These are phyloP conservation scores for Synanthedon tipuliformis DNA, from an alignment of 2,888 invertebrate species.

Conservation along the genomic window DNA sequence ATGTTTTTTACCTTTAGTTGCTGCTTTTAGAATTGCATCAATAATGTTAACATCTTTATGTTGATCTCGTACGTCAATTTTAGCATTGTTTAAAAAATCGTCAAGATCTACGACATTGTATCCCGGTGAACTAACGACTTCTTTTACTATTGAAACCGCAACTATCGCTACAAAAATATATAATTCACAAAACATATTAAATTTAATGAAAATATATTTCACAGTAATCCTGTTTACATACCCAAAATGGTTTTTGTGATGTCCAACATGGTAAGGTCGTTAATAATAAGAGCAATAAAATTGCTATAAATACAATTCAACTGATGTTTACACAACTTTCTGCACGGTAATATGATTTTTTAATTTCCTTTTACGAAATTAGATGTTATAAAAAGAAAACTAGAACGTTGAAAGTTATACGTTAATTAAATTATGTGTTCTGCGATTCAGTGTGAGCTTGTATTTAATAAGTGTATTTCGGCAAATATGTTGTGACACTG, in stretches of 20 bases:
- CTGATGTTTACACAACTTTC: conserved; percentile 11
- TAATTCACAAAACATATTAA: too few species aligned
- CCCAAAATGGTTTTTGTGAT: background rate
- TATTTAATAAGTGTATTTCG: too few species aligned
- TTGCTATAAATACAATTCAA: background rate
- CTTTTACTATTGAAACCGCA: background rate
- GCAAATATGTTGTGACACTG: too few species aligned
- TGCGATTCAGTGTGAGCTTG: too few species aligned
- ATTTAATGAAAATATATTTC: too few species aligned
- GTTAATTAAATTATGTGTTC: too few species aligned
- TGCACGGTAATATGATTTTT: conserved; percentile 48
- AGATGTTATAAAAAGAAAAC: too few species aligned
- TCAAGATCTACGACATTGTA: background rate
- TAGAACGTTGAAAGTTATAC: too few species aligned
- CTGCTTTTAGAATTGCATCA: too few species aligned
- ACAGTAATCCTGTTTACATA: background rate
- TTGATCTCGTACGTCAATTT: too few species aligned
- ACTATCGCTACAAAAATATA: background rate
- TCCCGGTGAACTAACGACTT: background rate
- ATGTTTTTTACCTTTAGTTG: too few species aligned
- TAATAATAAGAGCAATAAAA: background rate
- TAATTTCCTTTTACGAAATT: conserved; percentile 42
- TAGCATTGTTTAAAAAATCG: background rate
- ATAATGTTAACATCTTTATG: too few species aligned
- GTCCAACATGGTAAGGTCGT: background rate